phyloP scores from a whole-genome alignment of 92 coral and sea anemone genomes.

The Muricea muricata region DNA sequence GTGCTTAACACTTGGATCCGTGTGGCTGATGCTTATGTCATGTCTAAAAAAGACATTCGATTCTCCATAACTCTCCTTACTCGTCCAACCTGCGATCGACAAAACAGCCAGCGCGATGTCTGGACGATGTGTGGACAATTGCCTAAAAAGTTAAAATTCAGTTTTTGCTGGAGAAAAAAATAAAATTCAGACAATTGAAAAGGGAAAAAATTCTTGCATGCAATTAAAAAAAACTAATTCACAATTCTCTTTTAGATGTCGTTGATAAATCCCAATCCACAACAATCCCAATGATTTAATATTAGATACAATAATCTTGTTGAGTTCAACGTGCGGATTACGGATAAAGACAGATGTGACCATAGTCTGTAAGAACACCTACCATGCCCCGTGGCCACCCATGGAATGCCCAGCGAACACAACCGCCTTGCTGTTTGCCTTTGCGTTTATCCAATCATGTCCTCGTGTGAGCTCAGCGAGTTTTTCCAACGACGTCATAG shows the following conservation, averaged over 20 bases:
- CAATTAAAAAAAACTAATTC: no score
- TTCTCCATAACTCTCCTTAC: conserved; percentile 95
- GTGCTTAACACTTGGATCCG: conserved; percentile 74
- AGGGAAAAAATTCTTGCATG: no score
- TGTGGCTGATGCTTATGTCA: conserved; percentile 94
- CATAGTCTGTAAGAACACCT: no score
- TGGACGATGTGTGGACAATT: conserved; percentile 87
- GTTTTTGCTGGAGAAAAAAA: no score
- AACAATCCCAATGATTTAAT: no score
- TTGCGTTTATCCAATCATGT: conserved; percentile 67
- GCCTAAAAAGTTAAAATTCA: conserved; percentile 63
- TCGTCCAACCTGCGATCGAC: conserved; percentile 98
- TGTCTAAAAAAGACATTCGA: conserved; percentile 92
- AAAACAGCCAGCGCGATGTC: conserved; percentile 92
- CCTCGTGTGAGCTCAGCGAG: conserved; percentile 75
- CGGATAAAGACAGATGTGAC: no score
- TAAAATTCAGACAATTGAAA: no score
- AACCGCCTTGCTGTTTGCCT: conserved; percentile 73
- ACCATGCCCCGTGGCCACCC: conserved; percentile 99
- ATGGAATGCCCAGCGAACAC: conserved; percentile 98
- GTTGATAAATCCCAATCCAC: no score
- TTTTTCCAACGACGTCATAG: conserved; percentile 82
- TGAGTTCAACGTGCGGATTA: no score
- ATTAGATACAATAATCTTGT: no score
- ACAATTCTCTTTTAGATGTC: no score